These are phyloP conservation scores for Blastobasis lacticolella DNA, from an alignment of 2,888 invertebrate species.

Conservation along the genomic window DNA sequence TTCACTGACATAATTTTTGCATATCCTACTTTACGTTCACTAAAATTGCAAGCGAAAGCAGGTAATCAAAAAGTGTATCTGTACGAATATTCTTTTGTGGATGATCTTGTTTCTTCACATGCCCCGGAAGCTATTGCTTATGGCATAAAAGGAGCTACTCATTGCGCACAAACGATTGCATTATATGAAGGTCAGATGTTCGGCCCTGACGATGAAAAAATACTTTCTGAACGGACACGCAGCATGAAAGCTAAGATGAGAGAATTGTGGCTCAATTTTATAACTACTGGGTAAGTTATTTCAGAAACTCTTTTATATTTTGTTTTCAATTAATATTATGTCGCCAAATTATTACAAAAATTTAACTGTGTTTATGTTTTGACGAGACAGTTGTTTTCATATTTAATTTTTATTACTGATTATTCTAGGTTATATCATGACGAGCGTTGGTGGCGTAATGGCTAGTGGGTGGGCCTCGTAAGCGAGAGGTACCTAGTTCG, in stretches of 20 bases:
- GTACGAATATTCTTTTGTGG: slow-evolving; percentile 30
- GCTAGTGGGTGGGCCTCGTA: too few species aligned
- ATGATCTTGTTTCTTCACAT: slow-evolving; percentile 16
- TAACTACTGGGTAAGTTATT: slow-evolving; percentile 30
- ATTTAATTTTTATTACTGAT: too few species aligned
- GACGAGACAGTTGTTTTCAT: too few species aligned
- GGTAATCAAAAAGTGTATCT: slow-evolving; percentile 28
- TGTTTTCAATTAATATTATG: too few species aligned
- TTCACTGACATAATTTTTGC: slow-evolving; percentile 29
- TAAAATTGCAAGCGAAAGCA: slow-evolving; percentile 21
- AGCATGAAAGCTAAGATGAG: slow-evolving; percentile 20
- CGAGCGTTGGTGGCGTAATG: too few species aligned
- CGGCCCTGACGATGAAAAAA: slow-evolving; percentile 6
- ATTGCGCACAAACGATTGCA: slow-evolving; percentile 26
- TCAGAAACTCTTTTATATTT: too few species aligned
- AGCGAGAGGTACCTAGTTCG: too few species aligned
- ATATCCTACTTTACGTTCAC: slow-evolving; percentile 20
- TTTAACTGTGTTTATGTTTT: too few species aligned
- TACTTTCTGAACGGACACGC: slow-evolving; percentile 14
- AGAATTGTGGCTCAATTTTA: slow-evolving; percentile 34
- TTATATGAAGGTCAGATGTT: slow-evolving; percentile 15
- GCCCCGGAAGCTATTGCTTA: slow-evolving; percentile 9
- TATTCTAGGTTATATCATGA: too few species aligned
- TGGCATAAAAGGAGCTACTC: slow-evolving; percentile 24
- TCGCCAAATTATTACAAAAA: too few species aligned